Base-by-base conservation (phyloP, 2,888 invertebrate species). In the Agonum fuliginosum region DNA sequence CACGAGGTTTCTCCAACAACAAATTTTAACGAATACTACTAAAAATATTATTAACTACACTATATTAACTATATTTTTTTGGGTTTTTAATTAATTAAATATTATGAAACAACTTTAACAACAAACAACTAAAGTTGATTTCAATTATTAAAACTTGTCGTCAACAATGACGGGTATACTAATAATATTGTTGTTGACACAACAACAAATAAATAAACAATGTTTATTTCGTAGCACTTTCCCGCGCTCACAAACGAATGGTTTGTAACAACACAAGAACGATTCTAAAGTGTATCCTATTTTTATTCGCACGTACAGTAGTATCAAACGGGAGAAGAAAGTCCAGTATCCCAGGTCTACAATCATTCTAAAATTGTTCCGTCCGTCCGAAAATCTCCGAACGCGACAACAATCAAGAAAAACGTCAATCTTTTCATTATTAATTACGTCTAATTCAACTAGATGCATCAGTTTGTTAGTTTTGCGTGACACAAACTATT, bases 361-460 rank as follows among this genome's bases (percentile, higher is more conserved):
- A 51, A 67, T 34, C 19, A 41, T 67, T 43, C 75, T 75, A 75
- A 75, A 75, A 75, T 75, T 75, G 75, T 75, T 48, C 34, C 62
- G 62, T 1, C 24, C 5, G 19, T 30, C 58, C 58, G 74, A 73
- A 22, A 20, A 73, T 62, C 27, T 22, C 41, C 73, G 73, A 62
- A 65, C 58, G 58, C 17, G 19, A 46, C 24, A 46, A 37, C 67
- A 67, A 67, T 67, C 67, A 62, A 30, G 30, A 30, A 30, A 30
- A 30, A 30, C 6, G 8, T 8, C 30, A 43, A 43, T 43, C n/a
- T n/a, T n/a, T n/a, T n/a, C 10, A 43, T 43, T 43, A 43, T 30
- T 5, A 30, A 30, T 43, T 43, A 6, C 43, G 10, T 8, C 3
- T n/a, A 43, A 43, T 10, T 43, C 30, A 24, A 24, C n/a, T 54